Evolutionary conservation across 2,888 invertebrate species (phyloP).

Genomic region (Stenodema calcarata): DNA sequence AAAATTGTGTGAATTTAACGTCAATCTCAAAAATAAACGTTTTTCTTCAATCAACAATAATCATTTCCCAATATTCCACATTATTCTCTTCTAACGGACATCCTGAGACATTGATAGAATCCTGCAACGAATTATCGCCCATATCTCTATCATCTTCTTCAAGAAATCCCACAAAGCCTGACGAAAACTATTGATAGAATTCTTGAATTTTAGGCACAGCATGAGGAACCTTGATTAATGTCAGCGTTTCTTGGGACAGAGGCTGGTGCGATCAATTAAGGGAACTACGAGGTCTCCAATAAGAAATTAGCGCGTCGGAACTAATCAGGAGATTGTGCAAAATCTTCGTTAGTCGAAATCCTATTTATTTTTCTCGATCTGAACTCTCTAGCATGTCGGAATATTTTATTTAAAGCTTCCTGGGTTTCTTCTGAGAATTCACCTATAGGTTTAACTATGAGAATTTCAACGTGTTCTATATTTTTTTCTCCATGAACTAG

Average conservation of each 20-base stretch:
- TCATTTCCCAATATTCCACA: too few relatives aligned
- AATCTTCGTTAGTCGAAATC: not conserved
- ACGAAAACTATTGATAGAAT: too few relatives aligned
- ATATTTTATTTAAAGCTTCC: conserved; percentile 58
- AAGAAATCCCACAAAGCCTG: too few relatives aligned
- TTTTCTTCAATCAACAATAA: too few relatives aligned
- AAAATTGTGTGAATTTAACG: too few relatives aligned
- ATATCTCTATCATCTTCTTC: too few relatives aligned
- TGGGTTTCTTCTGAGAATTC: conserved; percentile 59
- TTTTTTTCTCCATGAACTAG: conserved; percentile 57
- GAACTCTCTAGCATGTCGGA: not conserved
- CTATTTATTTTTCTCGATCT: not conserved
- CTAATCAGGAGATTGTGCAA: not conserved
- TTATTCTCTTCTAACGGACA: too few relatives aligned
- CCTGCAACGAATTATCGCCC: too few relatives aligned
- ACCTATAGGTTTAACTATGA: conserved; percentile 58
- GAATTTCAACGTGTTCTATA: conserved; percentile 55
- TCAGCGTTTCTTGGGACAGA: not conserved
- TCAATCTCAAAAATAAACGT: too few relatives aligned
- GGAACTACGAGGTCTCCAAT: not conserved
- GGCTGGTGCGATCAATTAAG: not conserved
- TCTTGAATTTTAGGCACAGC: too few relatives aligned
- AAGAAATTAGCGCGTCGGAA: not conserved
- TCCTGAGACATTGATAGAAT: too few relatives aligned
- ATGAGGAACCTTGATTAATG: not conserved